Percentiles rank a stretch among this genome's conserved stretches.
These are phyloP conservation scores for Iselma pallidipennis DNA, from an alignment of 2,888 invertebrate genomes.

Conservation along the genomic window DNA sequence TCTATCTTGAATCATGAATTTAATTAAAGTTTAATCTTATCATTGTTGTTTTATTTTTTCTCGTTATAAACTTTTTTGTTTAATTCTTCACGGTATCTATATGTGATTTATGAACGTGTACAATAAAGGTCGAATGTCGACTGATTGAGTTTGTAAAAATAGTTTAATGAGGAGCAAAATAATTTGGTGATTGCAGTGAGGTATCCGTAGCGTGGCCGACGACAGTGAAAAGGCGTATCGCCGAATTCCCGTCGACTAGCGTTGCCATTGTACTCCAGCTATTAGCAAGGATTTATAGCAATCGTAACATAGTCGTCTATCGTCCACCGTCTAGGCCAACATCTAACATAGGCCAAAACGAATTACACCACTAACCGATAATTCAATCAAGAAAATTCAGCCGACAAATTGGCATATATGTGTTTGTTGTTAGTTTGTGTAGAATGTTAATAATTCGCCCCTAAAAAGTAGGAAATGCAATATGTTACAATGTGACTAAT, in stretches of 20 bases:
- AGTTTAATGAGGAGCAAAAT: slow-evolving; percentile 22
- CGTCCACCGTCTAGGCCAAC: slow-evolving; percentile 30
- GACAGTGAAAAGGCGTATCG: slow-evolving; percentile 58
- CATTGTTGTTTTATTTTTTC: too few species aligned
- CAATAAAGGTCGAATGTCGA: neutral
- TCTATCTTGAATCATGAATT: neutral
- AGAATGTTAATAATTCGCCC: neutral
- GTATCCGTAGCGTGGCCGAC: slow-evolving; percentile 47
- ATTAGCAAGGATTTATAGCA: slow-evolving; percentile 57
- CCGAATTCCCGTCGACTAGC: slow-evolving; percentile 53
- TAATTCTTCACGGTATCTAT: too few species aligned
- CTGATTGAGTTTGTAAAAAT: slow-evolving; percentile 17
- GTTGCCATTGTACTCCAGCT: slow-evolving; percentile 55
- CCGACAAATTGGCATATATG: neutral
- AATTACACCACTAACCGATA: slow-evolving; percentile 19
- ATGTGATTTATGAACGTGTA: neutral
- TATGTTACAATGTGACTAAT: slow-evolving; percentile 30
- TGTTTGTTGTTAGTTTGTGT: neutral
- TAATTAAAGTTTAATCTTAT: neutral
- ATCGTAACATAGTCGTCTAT: slow-evolving; percentile 51
- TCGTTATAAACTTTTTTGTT: too few species aligned
- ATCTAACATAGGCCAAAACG: slow-evolving; percentile 19
- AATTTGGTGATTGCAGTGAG: slow-evolving; percentile 29
- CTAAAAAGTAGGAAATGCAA: slow-evolving; percentile 10
- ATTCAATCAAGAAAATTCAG: slow-evolving; percentile 11